These are phyloP conservation scores for Melanotaenia parkinsoni DNA, from an alignment of 2,797 vertebrate species.

Conservation along the genomic window DNA sequence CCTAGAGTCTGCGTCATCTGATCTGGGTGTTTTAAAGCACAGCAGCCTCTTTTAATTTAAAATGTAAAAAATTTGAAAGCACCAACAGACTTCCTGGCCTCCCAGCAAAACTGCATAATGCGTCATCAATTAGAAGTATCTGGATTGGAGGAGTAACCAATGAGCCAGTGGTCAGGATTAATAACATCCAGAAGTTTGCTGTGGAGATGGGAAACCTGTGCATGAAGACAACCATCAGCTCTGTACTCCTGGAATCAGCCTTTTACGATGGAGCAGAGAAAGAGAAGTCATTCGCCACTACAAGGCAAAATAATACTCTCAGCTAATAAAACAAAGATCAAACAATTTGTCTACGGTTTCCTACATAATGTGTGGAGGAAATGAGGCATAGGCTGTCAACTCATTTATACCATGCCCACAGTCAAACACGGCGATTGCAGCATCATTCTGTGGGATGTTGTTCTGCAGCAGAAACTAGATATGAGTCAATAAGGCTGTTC, in stretches of 20 bases:
- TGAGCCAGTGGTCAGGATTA: not conserved
- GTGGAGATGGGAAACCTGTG: no score
- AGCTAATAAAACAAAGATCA: no score
- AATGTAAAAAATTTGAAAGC: not conserved
- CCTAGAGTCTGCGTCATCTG: not conserved
- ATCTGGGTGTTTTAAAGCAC: not conserved
- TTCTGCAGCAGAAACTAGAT: not conserved
- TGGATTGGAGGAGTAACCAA: not conserved
- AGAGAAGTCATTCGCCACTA: no score
- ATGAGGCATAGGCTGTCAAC: no score
- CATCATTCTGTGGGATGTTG: not conserved
- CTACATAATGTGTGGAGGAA: not conserved
- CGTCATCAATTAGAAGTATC: not conserved
- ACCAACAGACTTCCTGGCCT: not conserved
- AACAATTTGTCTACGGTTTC: not conserved
- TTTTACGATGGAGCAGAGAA: no score
- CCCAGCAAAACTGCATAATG: not conserved
- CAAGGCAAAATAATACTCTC: no score
- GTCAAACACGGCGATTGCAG: not conserved
- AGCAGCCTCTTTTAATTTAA: not conserved
- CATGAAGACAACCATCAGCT: no score
- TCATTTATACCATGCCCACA: not conserved
- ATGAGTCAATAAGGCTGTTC: not conserved
- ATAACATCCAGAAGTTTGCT: not conserved
- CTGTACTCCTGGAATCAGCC: not conserved